Evolutionary conservation across 1,140 invertebrate genomes (phyloP).

Genomic region (Drosophila hydei): DNA sequence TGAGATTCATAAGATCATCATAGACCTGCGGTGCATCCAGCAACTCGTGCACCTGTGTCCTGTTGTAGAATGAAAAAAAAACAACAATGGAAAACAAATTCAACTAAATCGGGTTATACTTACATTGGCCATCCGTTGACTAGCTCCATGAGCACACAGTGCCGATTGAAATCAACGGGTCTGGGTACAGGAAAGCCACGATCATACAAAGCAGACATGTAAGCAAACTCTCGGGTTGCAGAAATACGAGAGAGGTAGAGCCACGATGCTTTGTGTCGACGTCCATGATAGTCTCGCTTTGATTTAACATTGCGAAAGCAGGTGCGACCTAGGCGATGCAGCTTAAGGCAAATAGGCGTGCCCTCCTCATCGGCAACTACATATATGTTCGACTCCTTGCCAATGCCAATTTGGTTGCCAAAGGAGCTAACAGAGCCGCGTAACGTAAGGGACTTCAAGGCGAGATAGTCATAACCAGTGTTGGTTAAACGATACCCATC

Average conservation of each 20-base stretch:
- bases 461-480: constrained; percentile 98
- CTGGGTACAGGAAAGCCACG: constrained; percentile 97
- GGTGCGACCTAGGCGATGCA: constrained; percentile 96
- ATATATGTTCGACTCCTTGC: constrained; percentile 98
- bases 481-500: constrained; percentile 99
- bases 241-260: constrained; percentile 98
- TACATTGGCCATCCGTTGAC: constrained; percentile 91
- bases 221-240: constrained; percentile 98
- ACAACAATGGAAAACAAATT: neutral
- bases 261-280: constrained; percentile 96
- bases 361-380: constrained; percentile 92
- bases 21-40: constrained; percentile 92
- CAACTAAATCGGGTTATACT: constrained; percentile 63
- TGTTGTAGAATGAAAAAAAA: constrained; percentile 70
- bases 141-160: constrained; percentile 98
- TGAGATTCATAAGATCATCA: constrained; percentile 97
- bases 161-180: constrained; percentile 97
- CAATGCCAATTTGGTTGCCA: constrained; percentile 99
- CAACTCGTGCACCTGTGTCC: constrained; percentile 92
- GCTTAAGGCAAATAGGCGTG: constrained; percentile 92
- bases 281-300: constrained; percentile 98
- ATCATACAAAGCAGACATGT: constrained; percentile 97
- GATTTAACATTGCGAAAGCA: constrained; percentile 98
- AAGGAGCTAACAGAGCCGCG: constrained; percentile 93
- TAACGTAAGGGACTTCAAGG: constrained; percentile 93